These are phyloP conservation scores for Chaetodon auriga DNA, from an alignment of 2,113 vertebrate genomes.

Conservation along the genomic window DNA sequence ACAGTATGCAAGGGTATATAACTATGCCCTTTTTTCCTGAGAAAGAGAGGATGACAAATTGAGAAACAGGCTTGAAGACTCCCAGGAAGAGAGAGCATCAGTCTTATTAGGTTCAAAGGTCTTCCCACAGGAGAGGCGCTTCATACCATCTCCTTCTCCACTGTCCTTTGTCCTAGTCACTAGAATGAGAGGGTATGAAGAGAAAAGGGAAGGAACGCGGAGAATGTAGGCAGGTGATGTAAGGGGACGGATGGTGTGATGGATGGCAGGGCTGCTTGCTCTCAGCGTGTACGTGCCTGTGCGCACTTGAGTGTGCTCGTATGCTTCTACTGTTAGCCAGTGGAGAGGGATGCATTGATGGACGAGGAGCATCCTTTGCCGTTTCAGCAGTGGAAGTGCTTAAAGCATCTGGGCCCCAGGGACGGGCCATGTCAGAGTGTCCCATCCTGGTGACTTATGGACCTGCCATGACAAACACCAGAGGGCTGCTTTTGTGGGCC, in stretches of 20 bases:
- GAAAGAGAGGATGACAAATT: constrained; percentile 53
- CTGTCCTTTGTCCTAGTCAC: constrained; percentile 48
- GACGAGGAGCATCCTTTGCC: constrained; percentile 70
- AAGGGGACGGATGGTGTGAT: constrained; percentile 51
- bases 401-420: constrained; percentile 69
- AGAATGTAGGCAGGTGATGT: constrained; percentile 34
- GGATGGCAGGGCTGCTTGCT: constrained; percentile 45
- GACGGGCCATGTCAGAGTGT: constrained; percentile 64
- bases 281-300: constrained; percentile 20
- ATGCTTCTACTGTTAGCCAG: constrained; percentile 1
- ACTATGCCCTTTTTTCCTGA: not conserved
- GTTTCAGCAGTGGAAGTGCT: constrained; percentile 78
- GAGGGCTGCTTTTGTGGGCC: constrained; percentile 48
- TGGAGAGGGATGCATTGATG: constrained; percentile 60
- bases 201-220: constrained; percentile 29
- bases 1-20: constrained; percentile 8
- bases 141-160: constrained; percentile 24
- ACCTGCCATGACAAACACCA: constrained; percentile 70
- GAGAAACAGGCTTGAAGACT: constrained; percentile 37
- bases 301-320: constrained; percentile 28
- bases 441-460: constrained; percentile 78
- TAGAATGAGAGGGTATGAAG: constrained; percentile 32
- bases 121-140: constrained; percentile 33
- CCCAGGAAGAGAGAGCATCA: constrained; percentile 34
- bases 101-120: constrained; percentile 62